phyloP scores from a whole-genome alignment of 2,888 invertebrate genomes.

The Clunio marinus region DNA sequence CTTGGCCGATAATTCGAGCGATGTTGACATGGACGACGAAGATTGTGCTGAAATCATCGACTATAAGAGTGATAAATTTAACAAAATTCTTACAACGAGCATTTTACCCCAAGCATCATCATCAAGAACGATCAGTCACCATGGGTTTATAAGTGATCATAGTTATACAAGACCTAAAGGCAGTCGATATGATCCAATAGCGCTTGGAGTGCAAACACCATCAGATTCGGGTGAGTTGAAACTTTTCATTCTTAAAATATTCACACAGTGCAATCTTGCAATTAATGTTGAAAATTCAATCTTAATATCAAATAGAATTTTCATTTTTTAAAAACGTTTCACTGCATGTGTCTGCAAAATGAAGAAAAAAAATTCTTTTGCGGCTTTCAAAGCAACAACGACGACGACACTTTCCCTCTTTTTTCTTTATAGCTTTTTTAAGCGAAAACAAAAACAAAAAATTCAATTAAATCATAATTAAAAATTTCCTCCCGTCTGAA shows the following conservation, averaged over 20 bases:
- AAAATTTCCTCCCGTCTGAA: conserved; percentile 22
- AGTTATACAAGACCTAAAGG: conserved; percentile 64
- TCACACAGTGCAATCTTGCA: too few relatives aligned
- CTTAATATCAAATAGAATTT: too few relatives aligned
- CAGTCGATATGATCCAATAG: conserved; percentile 56
- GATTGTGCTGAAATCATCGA: conserved; percentile 39
- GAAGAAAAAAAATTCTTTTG: conserved; percentile 21
- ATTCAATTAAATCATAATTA: conserved; percentile 38
- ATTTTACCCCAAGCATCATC: conserved; percentile 40
- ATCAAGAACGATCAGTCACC: conserved; percentile 43
- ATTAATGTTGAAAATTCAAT: too few relatives aligned
- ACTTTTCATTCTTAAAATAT: too few relatives aligned
- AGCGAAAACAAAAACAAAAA: too few relatives aligned
- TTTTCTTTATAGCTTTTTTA: too few relatives aligned
- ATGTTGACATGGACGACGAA: conserved; percentile 33
- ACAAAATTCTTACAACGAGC: conserved; percentile 10
- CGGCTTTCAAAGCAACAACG: too few relatives aligned
- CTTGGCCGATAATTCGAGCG: conserved; percentile 19
- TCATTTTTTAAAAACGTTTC: not conserved
- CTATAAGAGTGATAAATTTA: conserved; percentile 22
- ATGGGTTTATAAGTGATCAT: conserved; percentile 54
- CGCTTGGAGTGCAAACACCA: conserved; percentile 77
- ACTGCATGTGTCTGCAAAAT: not conserved
- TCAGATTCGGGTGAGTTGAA: conserved; percentile 79
- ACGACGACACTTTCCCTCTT: too few relatives aligned